A percentile compares a stretch with the other conserved stretches of the same genome.
Evolutionary conservation across 2,888 invertebrate species (phyloP).

Genomic region (Nomada goodeniana): DNA sequence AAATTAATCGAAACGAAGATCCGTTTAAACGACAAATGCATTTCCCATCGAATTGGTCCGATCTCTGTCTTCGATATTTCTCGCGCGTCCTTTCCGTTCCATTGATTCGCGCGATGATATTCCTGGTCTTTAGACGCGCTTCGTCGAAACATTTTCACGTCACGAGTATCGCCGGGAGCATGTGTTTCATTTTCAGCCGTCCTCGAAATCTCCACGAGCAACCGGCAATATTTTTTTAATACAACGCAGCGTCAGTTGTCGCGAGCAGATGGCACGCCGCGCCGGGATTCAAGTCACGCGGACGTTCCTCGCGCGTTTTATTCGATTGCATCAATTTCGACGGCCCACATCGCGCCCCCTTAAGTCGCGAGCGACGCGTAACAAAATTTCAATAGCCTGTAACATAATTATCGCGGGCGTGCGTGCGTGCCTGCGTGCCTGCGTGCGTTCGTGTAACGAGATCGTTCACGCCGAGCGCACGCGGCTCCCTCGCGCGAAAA

Average conservation of each 20-base stretch:
- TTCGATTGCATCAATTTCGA: conserved; percentile 57
- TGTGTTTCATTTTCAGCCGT: conserved; percentile 22
- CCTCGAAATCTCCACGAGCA: neutral
- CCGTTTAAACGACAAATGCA: neutral
- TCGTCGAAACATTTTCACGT: neutral
- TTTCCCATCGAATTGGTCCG: neutral
- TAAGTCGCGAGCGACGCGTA: neutral
- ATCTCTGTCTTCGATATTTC: neutral
- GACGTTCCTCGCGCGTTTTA: conserved; percentile 47
- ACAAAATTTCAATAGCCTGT: conserved; percentile 56
- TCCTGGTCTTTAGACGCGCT: neutral
- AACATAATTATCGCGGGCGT: conserved; percentile 30
- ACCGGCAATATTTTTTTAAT: conserved; percentile 44
- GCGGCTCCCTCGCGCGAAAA: neutral
- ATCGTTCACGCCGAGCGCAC: neutral
- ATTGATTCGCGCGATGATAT: neutral
- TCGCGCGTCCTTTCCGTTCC: neutral
- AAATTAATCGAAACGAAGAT: neutral
- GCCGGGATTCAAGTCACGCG: conserved; percentile 50
- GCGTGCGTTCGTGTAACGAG: neutral
- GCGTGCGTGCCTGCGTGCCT: neutral
- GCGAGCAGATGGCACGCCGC: conserved; percentile 38
- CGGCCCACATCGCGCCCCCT: neutral
- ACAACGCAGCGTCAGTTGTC: conserved; percentile 43
- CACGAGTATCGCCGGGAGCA: neutral